Percentiles rank a stretch among this genome's conserved stretches.
These are phyloP conservation scores for Calephelis perditalis DNA, from an alignment of 2,888 invertebrate species.

Conservation along the genomic window DNA sequence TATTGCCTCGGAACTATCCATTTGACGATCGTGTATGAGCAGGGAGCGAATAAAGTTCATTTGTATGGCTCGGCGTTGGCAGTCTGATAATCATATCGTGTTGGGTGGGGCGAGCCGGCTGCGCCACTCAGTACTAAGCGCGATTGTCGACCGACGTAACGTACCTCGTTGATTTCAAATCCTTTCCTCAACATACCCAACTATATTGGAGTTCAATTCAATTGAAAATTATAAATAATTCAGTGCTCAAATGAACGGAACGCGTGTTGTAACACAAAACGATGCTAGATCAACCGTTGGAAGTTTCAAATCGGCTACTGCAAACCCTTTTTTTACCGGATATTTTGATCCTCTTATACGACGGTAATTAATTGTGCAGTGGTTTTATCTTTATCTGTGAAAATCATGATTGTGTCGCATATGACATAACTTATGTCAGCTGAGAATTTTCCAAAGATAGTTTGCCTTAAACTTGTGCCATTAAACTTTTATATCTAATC, in stretches of 20 bases:
- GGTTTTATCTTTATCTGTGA: conserved; percentile 17
- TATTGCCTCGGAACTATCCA: conserved; percentile 69
- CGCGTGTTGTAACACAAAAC: conserved; percentile 39
- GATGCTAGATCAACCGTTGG: conserved; percentile 66
- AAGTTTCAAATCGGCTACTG: conserved; percentile 61
- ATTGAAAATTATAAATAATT: conserved; percentile 20
- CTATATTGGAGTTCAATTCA: conserved; percentile 19
- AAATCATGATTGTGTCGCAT: conserved; percentile 3
- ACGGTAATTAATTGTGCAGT: conserved; percentile 53
- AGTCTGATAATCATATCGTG: conserved; percentile 64
- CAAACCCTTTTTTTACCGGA: conserved; percentile 59
- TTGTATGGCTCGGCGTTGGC: conserved; percentile 58
- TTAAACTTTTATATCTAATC: conserved; percentile 62
- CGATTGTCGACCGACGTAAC: conserved; percentile 46
- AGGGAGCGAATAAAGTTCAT: conserved; percentile 75
- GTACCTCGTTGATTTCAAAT: conserved; percentile 26
- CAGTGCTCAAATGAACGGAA: conserved; percentile 21
- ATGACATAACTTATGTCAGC: conserved; percentile 3
- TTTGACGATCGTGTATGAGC: conserved; percentile 57
- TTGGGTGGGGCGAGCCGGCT: conserved; percentile 63
- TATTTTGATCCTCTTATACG: conserved; percentile 69
- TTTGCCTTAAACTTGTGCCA: conserved; percentile 47
- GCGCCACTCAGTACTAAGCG: conserved; percentile 53
- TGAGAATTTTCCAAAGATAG: conserved; percentile 10
- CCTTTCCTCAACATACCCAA: conserved; percentile 19